Evolutionary conservation across 2,113 vertebrate species (phyloP).

Genomic region (Passer montanus): DNA sequence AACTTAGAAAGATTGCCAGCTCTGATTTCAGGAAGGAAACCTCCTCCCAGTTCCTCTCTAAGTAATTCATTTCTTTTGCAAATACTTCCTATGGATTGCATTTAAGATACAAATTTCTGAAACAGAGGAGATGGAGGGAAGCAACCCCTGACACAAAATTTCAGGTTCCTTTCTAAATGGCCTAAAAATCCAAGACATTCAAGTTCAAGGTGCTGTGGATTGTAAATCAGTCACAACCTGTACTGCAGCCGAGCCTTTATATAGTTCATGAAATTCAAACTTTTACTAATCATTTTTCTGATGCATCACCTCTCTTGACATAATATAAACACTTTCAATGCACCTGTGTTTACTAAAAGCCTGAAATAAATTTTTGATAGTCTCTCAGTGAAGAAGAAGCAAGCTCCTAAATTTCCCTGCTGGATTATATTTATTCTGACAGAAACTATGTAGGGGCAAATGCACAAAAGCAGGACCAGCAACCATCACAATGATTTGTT

Average conservation of each 20-base stretch:
- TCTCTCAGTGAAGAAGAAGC: not conserved
- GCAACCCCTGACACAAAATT: not conserved
- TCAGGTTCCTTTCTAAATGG: not conserved
- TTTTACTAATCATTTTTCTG: not conserved
- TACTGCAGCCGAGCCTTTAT: not conserved
- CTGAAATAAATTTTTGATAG: not conserved
- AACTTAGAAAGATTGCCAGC: slow-evolving; percentile 77
- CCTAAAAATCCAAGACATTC: not conserved
- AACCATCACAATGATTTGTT: not conserved
- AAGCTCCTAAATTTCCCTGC: not conserved
- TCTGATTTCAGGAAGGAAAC: slow-evolving; percentile 84
- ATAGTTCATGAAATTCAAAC: not conserved
- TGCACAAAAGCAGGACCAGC: not conserved
- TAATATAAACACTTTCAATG: not conserved
- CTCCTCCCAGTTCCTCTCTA: slow-evolving; percentile 80
- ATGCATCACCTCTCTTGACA: not conserved
- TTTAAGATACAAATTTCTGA: slow-evolving; percentile 49
- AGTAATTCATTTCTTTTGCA: slow-evolving; percentile 73
- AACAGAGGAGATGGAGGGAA: slow-evolving; percentile 26
- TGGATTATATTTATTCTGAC: not conserved
- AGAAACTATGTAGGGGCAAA: not conserved
- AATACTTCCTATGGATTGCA: slow-evolving; percentile 58
- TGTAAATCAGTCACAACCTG: not conserved
- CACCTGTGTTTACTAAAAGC: not conserved
- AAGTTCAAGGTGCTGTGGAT: not conserved